A percentile compares a stretch with the other conserved stretches of the same genome.
phyloP scores from a whole-genome alignment of 2,888 invertebrate species.

The Trichacis sp. region DNA sequence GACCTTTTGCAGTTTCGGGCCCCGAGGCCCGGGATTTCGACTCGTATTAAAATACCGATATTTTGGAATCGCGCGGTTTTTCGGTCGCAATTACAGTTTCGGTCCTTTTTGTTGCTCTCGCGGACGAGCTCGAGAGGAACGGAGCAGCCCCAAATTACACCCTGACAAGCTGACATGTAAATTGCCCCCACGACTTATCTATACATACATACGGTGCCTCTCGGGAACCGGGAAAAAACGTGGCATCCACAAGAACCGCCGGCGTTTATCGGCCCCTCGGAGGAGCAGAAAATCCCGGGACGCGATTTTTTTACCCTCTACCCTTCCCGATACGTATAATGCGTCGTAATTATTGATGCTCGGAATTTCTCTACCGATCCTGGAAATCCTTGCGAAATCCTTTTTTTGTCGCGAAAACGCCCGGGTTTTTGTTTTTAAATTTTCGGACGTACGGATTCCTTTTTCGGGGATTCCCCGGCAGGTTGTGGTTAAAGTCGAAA shows the following conservation, averaged over 20 bases:
- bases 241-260: conserved; percentile 30
- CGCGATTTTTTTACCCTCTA: conserved; percentile 13
- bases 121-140: conserved; percentile 33
- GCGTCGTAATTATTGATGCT: conserved; percentile 29
- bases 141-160: conserved; percentile 59
- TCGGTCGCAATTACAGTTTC: conserved; percentile 58
- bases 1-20: conserved; percentile 29
- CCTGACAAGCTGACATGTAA: conserved; percentile 65
- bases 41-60: conserved; percentile 57
- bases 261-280: conserved; percentile 34
- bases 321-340: too few relatives aligned
- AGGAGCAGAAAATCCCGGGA: conserved; percentile 23
- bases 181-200: conserved; percentile 58
- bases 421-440: too few relatives aligned
- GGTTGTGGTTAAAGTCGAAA: conserved; percentile 31
- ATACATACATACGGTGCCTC: conserved; percentile 41
- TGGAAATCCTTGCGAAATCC: not conserved
- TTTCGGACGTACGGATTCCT: too few relatives aligned
- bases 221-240: conserved; percentile 23
- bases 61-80: conserved; percentile 62
- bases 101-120: conserved; percentile 30
- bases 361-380: conserved; percentile 1
- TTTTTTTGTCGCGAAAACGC: too few relatives aligned
- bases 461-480: conserved; percentile 9
- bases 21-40: conserved; percentile 31